A percentile compares a stretch with the other conserved stretches of the same genome.
Conservation (phyloP, 2,888 invertebrate species). For the Eristalis arbustorum region DNA sequence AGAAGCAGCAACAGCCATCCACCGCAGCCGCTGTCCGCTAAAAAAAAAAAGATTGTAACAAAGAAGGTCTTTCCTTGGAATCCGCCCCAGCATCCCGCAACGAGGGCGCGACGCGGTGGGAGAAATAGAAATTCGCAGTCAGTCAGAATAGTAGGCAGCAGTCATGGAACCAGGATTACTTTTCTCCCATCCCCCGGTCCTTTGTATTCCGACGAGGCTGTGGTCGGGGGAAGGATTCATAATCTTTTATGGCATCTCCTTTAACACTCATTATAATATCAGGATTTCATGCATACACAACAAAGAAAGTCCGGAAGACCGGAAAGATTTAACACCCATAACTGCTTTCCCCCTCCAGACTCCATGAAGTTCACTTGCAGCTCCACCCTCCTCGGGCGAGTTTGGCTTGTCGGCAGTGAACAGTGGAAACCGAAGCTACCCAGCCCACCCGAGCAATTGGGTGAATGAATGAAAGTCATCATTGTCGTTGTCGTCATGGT, state of each 20-base stretch:
- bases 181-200: background rate
- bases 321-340: constrained; percentile 67
- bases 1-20: constrained; percentile 26
- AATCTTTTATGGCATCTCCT: constrained; percentile 67
- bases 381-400: background rate
- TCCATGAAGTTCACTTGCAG: constrained; percentile 36
- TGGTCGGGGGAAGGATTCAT: constrained; percentile 46
- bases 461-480: constrained; percentile 38
- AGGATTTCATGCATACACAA: constrained; percentile 63
- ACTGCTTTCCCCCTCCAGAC: constrained; percentile 12
- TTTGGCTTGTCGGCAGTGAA: background rate
- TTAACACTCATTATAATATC: constrained; percentile 68
- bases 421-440: background rate
- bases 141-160: constrained; percentile 17
- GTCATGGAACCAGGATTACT: constrained; percentile 26
- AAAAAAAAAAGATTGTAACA: constrained; percentile 21
- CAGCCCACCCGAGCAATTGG: constrained; percentile 12
- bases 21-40: background rate
- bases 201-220: constrained; percentile 10
- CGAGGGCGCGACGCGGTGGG: background rate
- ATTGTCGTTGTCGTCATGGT: constrained; percentile 1
- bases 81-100: background rate
- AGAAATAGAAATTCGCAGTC: constrained; percentile 23
- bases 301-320: constrained; percentile 58
- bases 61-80: constrained; percentile 43